Evolutionary conservation across 2,113 vertebrate genomes (phyloP).

Genomic region (Castor canadensis): DNA sequence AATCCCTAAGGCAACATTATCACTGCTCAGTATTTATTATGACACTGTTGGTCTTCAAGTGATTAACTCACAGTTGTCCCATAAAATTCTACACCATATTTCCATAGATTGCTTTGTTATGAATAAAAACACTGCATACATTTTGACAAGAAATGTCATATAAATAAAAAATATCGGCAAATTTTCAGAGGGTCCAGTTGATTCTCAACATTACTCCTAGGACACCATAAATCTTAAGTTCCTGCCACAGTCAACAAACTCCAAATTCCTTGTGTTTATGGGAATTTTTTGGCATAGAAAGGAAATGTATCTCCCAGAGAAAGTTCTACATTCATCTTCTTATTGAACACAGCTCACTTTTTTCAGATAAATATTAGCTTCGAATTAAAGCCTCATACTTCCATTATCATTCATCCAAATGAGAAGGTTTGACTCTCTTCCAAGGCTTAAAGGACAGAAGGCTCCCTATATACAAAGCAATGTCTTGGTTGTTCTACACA

Average conservation of each 20-base stretch:
- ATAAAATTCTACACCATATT: constrained; percentile 40
- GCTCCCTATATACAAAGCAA: background rate
- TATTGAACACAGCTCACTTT: background rate
- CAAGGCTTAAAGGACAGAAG: background rate
- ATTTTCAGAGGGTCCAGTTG: background rate
- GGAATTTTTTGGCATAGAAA: background rate
- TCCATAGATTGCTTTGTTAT: constrained; percentile 7
- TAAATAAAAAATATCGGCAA: background rate
- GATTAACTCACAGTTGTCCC: constrained; percentile 17
- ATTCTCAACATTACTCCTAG: background rate
- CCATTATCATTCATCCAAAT: background rate
- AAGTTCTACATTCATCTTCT: background rate
- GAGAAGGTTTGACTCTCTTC: background rate
- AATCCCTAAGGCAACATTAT: constrained; percentile 3
- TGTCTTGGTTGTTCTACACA: background rate
- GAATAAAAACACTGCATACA: background rate
- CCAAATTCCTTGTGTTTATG: background rate
- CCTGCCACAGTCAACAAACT: background rate
- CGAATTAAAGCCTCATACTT: background rate
- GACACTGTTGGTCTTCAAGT: constrained; percentile 35
- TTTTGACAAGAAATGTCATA: background rate
- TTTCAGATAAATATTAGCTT: background rate
- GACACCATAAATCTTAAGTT: background rate
- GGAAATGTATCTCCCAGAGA: background rate
- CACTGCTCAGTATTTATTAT: background rate